These are phyloP conservation scores for Tipula lateralis DNA, from an alignment of 2,888 invertebrate genomes.

Conservation along the genomic window DNA sequence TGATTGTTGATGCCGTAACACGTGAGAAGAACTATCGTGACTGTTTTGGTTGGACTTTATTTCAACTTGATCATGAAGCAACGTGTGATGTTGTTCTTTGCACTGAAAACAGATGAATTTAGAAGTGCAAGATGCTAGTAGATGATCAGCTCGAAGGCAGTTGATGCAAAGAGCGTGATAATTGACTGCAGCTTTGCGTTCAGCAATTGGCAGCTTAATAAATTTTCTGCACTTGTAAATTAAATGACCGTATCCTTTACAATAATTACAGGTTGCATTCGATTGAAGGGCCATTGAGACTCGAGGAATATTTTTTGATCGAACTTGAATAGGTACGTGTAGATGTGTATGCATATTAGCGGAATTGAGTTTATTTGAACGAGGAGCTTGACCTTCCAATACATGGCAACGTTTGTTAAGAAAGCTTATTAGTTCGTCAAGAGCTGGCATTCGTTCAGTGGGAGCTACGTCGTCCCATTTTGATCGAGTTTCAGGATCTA, in stretches of 20 bases:
- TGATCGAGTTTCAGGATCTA: no score
- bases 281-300: not conserved
- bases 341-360: no score
- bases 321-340: no score
- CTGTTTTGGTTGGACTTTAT: not conserved
- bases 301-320: no score
- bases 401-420: not conserved
- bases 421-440: not conserved
- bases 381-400: not conserved
- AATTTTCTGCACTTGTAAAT: not conserved
- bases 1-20: not conserved
- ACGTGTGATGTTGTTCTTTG: not conserved
- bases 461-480: no score
- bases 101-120: not conserved
- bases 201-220: not conserved
- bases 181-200: not conserved
- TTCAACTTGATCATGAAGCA: no score
- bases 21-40: not conserved
- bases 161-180: not conserved
- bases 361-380: not conserved
- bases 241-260: not conserved
- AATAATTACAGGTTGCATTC: no score
- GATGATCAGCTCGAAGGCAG: no score
- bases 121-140: not conserved
- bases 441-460: not conserved